phyloP scores from a whole-genome alignment of 2,888 invertebrate species.

The Rotaria socialis region DNA sequence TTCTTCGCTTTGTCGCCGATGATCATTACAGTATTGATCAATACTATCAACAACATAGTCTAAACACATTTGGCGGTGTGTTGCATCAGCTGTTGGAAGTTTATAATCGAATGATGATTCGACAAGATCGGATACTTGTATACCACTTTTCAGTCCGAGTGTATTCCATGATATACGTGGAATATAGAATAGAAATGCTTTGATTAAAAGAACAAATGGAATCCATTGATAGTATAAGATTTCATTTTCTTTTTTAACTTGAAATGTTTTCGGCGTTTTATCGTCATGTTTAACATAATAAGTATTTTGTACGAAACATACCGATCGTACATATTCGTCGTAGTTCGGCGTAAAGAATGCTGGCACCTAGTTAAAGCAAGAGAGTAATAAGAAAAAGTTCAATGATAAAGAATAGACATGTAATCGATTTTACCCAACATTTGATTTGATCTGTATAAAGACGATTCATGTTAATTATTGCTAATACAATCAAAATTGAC shows the following conservation, averaged over 20 bases:
- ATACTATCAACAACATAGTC: slow-evolving; percentile 43
- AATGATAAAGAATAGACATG: no score
- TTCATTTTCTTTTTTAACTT: slow-evolving; percentile 26
- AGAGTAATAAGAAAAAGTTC: neutral
- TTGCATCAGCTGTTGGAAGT: slow-evolving; percentile 28
- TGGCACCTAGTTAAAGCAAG: slow-evolving; percentile 39
- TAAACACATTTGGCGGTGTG: slow-evolving; percentile 40
- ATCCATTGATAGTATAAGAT: slow-evolving; percentile 47
- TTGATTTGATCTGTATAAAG: neutral
- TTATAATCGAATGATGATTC: slow-evolving; percentile 44
- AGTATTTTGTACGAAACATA: slow-evolving; percentile 50
- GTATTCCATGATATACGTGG: slow-evolving; percentile 44
- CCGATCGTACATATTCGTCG: slow-evolving; percentile 49
- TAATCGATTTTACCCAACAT: slow-evolving; percentile 23
- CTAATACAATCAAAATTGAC: neutral
- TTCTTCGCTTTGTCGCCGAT: slow-evolving; percentile 36
- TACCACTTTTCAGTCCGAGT: slow-evolving; percentile 31
- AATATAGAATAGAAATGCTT: slow-evolving; percentile 44
- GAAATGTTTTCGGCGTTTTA: slow-evolving; percentile 35
- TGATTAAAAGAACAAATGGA: slow-evolving; percentile 43
- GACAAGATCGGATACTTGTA: slow-evolving; percentile 41
- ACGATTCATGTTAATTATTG: slow-evolving; percentile 28
- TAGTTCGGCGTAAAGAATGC: slow-evolving; percentile 50
- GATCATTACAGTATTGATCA: slow-evolving; percentile 44
- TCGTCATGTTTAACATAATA: slow-evolving; percentile 44